Evolutionary conservation across 2,888 invertebrate species (phyloP).

Genomic region (Polydrusus cervinus): DNA sequence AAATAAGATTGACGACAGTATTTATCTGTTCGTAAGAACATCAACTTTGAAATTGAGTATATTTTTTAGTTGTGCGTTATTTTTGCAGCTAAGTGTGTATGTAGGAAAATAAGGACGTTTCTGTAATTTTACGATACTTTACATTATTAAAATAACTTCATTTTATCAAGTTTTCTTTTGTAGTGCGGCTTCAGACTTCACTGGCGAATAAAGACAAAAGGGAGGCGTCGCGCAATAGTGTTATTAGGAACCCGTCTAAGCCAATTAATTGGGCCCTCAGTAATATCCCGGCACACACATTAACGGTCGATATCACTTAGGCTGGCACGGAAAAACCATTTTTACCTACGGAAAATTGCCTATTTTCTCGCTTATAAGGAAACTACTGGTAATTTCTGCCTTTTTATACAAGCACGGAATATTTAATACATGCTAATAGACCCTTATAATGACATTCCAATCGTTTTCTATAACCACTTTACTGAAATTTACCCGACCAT

Average conservation of each 20-base stretch:
- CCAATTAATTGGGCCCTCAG: conserved; percentile 8
- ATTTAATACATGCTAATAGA: conserved; percentile 12
- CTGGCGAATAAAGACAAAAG: no score
- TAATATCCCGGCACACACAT: conserved; percentile 24
- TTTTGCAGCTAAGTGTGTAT: no score
- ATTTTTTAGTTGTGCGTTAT: no score
- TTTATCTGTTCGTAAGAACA: no score
- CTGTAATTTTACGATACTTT: no score
- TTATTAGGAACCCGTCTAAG: conserved; percentile 11
- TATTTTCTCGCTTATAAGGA: conserved; percentile 13
- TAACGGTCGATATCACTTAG: conserved; percentile 34
- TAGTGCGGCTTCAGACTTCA: no score
- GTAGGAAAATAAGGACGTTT: no score
- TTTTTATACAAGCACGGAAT: conserved; percentile 13
- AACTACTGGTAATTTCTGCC: conserved; percentile 20
- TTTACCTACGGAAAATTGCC: conserved; percentile 22
- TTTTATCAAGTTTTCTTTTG: no score
- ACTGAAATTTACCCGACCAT: conserved; percentile 11
- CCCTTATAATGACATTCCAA: conserved; percentile 1
- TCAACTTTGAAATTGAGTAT: no score
- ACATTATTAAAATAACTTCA: no score
- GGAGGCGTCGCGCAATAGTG: background rate
- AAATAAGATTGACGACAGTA: no score
- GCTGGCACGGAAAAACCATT: conserved; percentile 24
- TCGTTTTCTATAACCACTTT: conserved; percentile 4